phyloP scores from a whole-genome alignment of 2,113 vertebrate species.

The Trichechus manatus region DNA sequence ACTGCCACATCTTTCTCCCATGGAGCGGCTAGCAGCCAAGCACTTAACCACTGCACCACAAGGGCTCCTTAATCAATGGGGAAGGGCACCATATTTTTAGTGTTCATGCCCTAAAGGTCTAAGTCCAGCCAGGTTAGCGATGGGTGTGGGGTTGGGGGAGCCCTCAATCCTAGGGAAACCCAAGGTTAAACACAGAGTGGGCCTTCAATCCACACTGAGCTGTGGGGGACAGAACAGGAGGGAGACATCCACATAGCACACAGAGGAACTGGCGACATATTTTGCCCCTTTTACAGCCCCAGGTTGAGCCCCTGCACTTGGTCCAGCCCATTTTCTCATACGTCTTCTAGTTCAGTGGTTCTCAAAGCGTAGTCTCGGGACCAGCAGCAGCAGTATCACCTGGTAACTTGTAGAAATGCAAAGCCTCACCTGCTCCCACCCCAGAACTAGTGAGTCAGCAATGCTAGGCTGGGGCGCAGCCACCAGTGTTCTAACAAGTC shows the following conservation, averaged over 20 bases:
- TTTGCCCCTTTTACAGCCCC: neutral
- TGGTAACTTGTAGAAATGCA: slow-evolving; percentile 3
- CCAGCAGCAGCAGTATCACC: neutral
- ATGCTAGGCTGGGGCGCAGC: neutral
- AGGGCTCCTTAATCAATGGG: neutral
- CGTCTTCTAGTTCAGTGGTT: neutral
- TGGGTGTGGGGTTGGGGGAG: neutral
- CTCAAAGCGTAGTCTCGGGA: neutral
- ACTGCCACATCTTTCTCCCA: neutral
- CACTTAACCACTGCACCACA: neutral
- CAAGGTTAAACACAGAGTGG: neutral
- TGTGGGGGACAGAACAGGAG: neutral
- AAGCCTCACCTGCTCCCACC: neutral
- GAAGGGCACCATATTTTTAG: neutral
- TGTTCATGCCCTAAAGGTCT: neutral
- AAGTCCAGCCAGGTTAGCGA: neutral
- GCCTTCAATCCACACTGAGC: neutral
- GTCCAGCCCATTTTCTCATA: neutral
- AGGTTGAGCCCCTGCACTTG: neutral
- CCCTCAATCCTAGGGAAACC: neutral
- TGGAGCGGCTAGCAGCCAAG: neutral
- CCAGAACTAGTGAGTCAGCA: neutral
- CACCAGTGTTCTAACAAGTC: neutral
- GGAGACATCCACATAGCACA: neutral
- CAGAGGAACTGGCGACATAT: neutral